Evolutionary conservation across 2,888 invertebrate genomes (phyloP).

Genomic region (Asteroscopus sphinx): DNA sequence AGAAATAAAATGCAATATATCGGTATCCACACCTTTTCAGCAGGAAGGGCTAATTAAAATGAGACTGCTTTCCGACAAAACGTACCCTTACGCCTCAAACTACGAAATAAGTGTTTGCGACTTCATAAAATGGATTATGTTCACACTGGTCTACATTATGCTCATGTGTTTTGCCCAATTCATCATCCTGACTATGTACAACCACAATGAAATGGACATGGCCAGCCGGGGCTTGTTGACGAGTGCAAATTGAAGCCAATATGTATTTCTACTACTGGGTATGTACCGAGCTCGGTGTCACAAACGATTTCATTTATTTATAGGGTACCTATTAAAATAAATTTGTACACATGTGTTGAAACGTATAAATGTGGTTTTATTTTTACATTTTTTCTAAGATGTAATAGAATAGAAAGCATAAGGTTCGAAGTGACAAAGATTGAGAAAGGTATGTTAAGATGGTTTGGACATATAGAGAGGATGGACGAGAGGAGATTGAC

Average conservation of each 20-base stretch:
- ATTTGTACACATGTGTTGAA: not conserved
- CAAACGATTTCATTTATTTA: constrained; percentile 29
- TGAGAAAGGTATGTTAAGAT: no score
- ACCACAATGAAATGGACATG: constrained; percentile 71
- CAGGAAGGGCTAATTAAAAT: constrained; percentile 44
- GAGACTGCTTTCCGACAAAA: constrained; percentile 65
- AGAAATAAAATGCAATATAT: constrained; percentile 10
- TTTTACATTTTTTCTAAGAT: constrained; percentile 29
- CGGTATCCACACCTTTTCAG: not conserved
- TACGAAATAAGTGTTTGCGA: constrained; percentile 68
- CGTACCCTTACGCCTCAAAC: constrained; percentile 62
- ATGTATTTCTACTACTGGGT: constrained; percentile 43
- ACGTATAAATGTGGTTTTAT: not conserved
- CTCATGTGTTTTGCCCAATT: constrained; percentile 73
- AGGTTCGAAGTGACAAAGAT: no score
- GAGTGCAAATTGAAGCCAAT: constrained; percentile 6
- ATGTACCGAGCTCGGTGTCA: constrained; percentile 27
- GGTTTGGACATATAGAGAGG: no score
- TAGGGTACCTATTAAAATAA: constrained; percentile 4
- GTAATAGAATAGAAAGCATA: no score
- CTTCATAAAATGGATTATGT: constrained; percentile 63
- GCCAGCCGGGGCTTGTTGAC: constrained; percentile 68
- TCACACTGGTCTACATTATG: constrained; percentile 66
- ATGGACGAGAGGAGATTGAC: no score
- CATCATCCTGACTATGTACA: constrained; percentile 62